Evolutionary conservation across 1,140 invertebrate species (phyloP), one percentile per base, ranked within the genome.

Genomic region (Pseudachorutes palmiensis): DNA sequence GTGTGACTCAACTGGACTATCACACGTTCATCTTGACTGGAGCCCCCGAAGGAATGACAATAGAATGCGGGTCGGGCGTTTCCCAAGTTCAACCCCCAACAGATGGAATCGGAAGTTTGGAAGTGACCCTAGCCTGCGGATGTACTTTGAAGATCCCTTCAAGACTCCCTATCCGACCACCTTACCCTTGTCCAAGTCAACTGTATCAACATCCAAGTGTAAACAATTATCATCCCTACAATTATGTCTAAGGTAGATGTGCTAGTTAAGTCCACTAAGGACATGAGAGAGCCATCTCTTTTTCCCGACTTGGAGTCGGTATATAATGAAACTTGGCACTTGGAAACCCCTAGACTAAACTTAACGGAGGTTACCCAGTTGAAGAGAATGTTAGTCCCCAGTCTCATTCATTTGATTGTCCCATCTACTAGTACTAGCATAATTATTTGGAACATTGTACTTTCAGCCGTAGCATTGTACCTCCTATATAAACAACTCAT

Each of bases 301-400:
- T 57, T n/a, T 24, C 12, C 51, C 5, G 24, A 57, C 24, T 24
- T 57, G 24, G 24, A 5, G 3, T 12, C 51, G 9, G 14, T 14
- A 5, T 57, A 12, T 57, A 57, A 57, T 26, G 51, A 57, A 5
- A 57, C 51, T n/a, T 57, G 51, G 51, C 14, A 57, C 26, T 57
- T 26, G 14, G 51, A 57, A 5, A 57, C 51, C 5, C 51, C 51
- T 14, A 57, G 26, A 57, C 14, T 57, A 5, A 57, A 57, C 24
- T 26, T 57, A 26, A 57, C 51, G 9, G 24, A 14, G 9, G 26
- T 57, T 5, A 5, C 14, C 51, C 14, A 57, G 24, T 24, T 57
- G 5, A 26, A 57, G 26, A 5, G 24, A 57, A 14, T 57, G 24
- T 5, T n/a, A 5, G 24, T 57, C 14, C 51, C 51, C 9, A 5